A percentile compares a stretch with the other conserved stretches of the same genome.
Evolutionary conservation across 2,888 invertebrate species (phyloP).

Genomic region (Ecliptopera silaceata): DNA sequence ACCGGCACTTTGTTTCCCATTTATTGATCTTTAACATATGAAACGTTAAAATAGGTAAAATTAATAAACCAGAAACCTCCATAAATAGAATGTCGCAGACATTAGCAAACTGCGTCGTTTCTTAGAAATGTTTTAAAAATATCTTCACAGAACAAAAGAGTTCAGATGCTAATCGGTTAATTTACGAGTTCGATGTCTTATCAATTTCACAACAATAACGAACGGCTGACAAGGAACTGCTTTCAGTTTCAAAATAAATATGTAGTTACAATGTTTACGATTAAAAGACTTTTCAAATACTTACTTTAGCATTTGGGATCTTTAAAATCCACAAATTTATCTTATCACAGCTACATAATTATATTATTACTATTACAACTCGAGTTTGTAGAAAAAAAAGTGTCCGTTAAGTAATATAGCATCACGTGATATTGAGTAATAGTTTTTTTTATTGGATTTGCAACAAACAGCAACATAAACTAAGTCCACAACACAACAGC

Average conservation of each 20-base stretch:
- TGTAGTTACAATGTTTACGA: too few species aligned
- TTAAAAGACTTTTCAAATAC: too few species aligned
- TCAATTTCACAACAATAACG: constrained; percentile 13
- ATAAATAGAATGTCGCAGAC: constrained; percentile 5
- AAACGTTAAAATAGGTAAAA: neutral
- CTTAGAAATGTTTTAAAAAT: constrained; percentile 1
- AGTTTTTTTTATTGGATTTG: too few species aligned
- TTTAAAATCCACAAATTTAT: too few species aligned
- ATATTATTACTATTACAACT: too few species aligned
- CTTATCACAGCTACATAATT: too few species aligned
- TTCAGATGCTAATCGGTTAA: constrained; percentile 15
- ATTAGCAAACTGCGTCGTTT: constrained; percentile 13
- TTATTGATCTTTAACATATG: constrained; percentile 24
- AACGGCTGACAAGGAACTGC: neutral
- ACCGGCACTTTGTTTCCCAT: constrained; percentile 29
- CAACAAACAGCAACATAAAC: neutral
- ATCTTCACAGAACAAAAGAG: constrained; percentile 4
- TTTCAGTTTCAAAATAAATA: neutral
- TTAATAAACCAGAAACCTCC: neutral
- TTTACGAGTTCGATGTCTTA: constrained; percentile 14
- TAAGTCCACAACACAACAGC: neutral
- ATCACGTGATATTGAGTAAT: too few species aligned
- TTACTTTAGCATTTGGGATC: too few species aligned
- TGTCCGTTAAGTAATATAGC: too few species aligned
- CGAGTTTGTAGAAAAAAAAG: too few species aligned